Base-by-base conservation (phyloP, 2,797 vertebrate genomes). In the Anas capensis region DNA sequence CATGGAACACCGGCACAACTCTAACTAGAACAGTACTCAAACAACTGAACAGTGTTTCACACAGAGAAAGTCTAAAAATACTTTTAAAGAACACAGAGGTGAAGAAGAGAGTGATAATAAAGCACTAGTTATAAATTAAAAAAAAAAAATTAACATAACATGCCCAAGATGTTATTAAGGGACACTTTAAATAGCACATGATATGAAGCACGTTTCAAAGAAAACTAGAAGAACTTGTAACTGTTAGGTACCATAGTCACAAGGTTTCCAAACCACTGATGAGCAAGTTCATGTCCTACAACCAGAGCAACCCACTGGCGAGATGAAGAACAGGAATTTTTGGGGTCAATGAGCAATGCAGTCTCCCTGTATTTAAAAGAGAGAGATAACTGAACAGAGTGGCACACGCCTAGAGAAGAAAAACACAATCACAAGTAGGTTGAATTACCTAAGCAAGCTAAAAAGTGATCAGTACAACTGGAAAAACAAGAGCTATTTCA, bases 251-350 rank as follows among this genome's bases (percentile, higher is more conserved):
- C 99, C 99, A 99, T 99, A 94, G 99, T 99, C 97, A 99, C 99
- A 93, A 99, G 98, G 98, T 99, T 99, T 92, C 99, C 99, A 85
- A 99, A 99, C 99, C 99, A 99, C 98, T 99, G 99, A 97, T 99
- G 99, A 80, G 99, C 99, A 80, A 99, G 98, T 84, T 99, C 99
- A 64, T 99, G 99, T 79, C 99, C 99, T 58, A 99, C 99, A 96
- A 99, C 99, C 95, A 99, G 98, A 57, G 99, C 99, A 96, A 99
- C 99, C 99, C 99, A 99, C 98, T 99, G 99, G 96, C 98, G 99
- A 77, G 99, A 99, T 24, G 99, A 99, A 42, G 99, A 99, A 93
- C 99, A 99, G 83, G 99, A 99, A 91, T 99, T 99, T 97, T 99
- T 99, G 71, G 99, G 98, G 97, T 99, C 99, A 87, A 99, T 99